phyloP scores from a whole-genome alignment of 2,888 invertebrate species.

The Coenonympha arcania region DNA sequence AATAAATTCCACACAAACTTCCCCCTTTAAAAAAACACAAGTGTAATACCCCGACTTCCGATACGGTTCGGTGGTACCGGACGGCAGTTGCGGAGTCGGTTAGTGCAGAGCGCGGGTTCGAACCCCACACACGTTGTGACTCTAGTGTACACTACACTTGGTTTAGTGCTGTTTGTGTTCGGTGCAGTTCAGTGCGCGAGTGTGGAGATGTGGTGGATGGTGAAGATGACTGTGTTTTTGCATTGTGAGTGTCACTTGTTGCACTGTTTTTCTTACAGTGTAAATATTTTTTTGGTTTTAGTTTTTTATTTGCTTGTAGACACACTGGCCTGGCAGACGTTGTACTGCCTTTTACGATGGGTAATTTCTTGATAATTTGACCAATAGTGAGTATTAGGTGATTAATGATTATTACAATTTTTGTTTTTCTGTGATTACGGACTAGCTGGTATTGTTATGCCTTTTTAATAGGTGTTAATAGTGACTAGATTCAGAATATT shows the following conservation, averaged over 20 bases:
- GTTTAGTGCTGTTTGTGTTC: neutral
- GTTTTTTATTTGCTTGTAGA: too few species aligned
- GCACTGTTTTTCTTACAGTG: neutral
- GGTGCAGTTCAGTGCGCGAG: constrained; percentile 1
- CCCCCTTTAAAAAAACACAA: constrained; percentile 9
- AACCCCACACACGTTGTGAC: constrained; percentile 69
- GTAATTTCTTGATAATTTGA: too few species aligned
- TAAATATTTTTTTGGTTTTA: neutral
- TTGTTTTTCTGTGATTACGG: too few species aligned
- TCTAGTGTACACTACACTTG: too few species aligned
- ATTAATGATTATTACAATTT: too few species aligned
- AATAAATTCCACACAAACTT: constrained; percentile 3
- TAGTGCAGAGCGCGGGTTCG: constrained; percentile 60
- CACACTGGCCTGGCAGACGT: too few species aligned
- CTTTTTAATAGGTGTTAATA: too few species aligned
- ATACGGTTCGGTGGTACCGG: constrained; percentile 62
- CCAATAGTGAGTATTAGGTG: too few species aligned
- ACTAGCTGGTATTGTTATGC: too few species aligned
- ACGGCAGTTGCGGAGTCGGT: constrained; percentile 64
- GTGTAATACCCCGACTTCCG: constrained; percentile 39
- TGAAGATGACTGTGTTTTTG: constrained; percentile 26
- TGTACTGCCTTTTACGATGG: too few species aligned
- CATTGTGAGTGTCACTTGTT: constrained; percentile 29
- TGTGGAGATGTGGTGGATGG: constrained; percentile 27
- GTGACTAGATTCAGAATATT: too few species aligned